A percentile compares a stretch with the other conserved stretches of the same genome.
phyloP scores from a whole-genome alignment of 23 tunicate genomes.

The Styela clava region DNA sequence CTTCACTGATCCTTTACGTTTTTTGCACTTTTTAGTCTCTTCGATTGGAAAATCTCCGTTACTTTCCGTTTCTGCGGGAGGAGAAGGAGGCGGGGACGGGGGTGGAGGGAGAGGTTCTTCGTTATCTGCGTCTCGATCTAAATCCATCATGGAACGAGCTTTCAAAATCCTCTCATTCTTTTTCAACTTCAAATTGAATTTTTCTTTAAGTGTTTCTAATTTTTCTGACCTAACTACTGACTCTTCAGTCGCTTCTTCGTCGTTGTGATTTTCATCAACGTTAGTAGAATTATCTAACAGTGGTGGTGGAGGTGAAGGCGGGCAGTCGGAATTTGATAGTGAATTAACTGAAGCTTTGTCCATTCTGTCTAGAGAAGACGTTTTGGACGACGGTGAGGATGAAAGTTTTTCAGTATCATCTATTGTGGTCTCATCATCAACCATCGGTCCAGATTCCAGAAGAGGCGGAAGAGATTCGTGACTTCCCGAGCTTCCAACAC shows the following conservation, averaged over 20 bases:
- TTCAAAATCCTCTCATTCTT: not conserved
- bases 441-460: not conserved
- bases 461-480: not conserved
- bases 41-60: not conserved
- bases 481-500: not conserved
- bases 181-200: too few relatives aligned
- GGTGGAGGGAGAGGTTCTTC: not conserved
- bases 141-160: slow-evolving; percentile 13
- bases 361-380: not conserved
- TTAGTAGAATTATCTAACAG: not conserved
- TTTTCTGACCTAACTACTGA: not conserved
- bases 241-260: not conserved
- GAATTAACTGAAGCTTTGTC: not conserved
- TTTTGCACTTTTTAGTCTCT: not conserved
- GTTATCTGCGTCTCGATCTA: not conserved
- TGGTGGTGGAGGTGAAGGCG: not conserved
- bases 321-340: not conserved
- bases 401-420: not conserved
- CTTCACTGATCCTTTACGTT: not conserved
- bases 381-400: not conserved
- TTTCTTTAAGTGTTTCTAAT: not conserved
- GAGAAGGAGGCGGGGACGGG: not conserved
- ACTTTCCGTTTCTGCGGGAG: not conserved
- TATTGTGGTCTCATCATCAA: not conserved
- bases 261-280: not conserved